phyloP scores from a whole-genome alignment of 2,797 vertebrate genomes.

The Spheniscus humboldti region DNA sequence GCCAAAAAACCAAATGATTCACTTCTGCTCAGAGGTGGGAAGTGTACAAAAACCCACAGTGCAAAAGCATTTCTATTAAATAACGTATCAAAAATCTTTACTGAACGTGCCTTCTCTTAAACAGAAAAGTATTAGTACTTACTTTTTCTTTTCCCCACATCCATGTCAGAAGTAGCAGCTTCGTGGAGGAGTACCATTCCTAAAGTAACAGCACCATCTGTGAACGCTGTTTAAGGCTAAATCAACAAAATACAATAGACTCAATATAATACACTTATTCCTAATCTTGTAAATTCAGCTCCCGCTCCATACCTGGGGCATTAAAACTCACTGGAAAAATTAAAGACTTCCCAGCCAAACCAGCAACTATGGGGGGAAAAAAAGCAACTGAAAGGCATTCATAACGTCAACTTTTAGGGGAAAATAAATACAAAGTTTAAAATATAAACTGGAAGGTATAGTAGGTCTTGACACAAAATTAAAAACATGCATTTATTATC shows the following conservation, averaged over 20 bases:
- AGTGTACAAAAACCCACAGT: neutral
- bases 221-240: conserved; percentile 67
- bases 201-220: conserved; percentile 92
- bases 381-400: neutral
- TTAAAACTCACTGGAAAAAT: neutral
- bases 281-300: neutral
- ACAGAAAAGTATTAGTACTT: conserved; percentile 40
- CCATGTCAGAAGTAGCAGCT: conserved; percentile 91
- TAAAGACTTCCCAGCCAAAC: neutral
- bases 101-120: neutral
- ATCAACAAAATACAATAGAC: neutral
- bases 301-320: neutral
- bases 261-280: neutral
- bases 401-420: neutral
- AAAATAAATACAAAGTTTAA: neutral
- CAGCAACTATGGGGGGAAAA: neutral
- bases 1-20: neutral
- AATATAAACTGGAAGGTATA: neutral
- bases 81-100: neutral
- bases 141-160: conserved; percentile 95
- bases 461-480: neutral
- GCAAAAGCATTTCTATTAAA: neutral
- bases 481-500: neutral
- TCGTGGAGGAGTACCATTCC: conserved; percentile 95
- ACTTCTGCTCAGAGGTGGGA: neutral